Percentiles rank a stretch among this genome's conserved stretches.
Conservation (phyloP, 2,797 vertebrate genomes). For the Eremophila alpestris region DNA sequence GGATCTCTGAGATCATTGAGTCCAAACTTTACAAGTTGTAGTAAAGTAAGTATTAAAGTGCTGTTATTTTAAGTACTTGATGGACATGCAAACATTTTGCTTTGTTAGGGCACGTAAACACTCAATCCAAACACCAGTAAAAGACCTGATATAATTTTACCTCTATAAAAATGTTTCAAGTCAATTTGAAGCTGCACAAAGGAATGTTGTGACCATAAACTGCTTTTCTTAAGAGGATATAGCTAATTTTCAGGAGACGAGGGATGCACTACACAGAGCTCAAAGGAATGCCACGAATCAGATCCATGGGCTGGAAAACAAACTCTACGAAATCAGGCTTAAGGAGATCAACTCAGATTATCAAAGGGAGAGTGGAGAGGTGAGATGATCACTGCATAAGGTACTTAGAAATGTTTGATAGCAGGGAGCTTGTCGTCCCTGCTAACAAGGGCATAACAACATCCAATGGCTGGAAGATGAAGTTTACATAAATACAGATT, state of each 20-base stretch:
- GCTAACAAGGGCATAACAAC: background rate
- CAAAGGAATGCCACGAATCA: background rate
- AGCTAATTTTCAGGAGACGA: background rate
- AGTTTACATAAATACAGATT: background rate
- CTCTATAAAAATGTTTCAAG: background rate
- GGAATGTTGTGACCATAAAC: background rate
- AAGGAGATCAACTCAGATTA: constrained; percentile 21
- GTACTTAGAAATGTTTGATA: constrained; percentile 14
- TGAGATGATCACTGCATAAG: background rate
- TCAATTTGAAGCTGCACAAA: background rate
- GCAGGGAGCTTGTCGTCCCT: background rate
- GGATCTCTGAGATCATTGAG: background rate
- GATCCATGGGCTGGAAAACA: background rate
- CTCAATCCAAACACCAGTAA: background rate
- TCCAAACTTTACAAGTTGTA: background rate
- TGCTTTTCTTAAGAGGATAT: background rate
- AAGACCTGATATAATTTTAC: background rate
- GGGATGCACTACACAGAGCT: background rate
- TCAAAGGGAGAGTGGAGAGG: constrained; percentile 8
- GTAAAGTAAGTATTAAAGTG: background rate
- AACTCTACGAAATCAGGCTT: background rate
- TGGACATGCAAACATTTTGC: background rate
- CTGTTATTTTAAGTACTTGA: background rate
- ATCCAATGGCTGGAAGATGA: background rate
- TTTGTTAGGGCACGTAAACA: background rate